Evolutionary conservation across 2,797 vertebrate species (phyloP), one percentile per base, ranked within the genome.

Genomic region (Notolepis coatsorum): DNA sequence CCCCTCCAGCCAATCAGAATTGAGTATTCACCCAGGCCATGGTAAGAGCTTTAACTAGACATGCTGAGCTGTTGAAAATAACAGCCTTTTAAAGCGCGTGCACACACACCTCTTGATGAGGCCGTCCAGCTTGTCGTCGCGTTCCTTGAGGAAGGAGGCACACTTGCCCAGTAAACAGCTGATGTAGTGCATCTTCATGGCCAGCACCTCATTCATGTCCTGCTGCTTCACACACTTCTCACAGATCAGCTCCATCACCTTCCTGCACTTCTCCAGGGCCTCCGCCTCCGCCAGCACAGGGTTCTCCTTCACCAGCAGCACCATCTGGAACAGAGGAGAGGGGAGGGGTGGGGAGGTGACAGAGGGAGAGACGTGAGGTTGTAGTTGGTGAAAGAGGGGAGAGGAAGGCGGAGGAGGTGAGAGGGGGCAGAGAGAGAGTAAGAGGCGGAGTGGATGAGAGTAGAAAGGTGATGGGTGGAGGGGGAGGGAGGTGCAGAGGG

Each of bases 171-270:
- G 92, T 84, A 99, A 86, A 21, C 95, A 98, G 82, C 98, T 96
- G 84, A 99, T 92, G 80, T 95, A 99, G 81, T 99, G 97, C 97
- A 98, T 99, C 92, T 99, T 99, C 93, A 99, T 93, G 73, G 97
- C 96, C 61, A 99, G 85, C 18, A 99, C 95, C 91, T 99, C 98
- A 58, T 99, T 99, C 96, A 98, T 98, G 58, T 99, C 98, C 86
- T 93, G 95, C 79, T 99, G 97, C 81, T 99, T 99, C 90, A 99
- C 96, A 73, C 96, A 98, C 67, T 95, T 97, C 89, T 98, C 97
- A 55, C 96, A 97, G 81, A 99, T 96, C 45, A 98, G 92, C 85
- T 99, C 96, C 94, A 99, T 90, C 82, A 99, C 96, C 4, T 83
- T 90, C 49, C 93, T 91, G 58, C 96, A 97, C 76, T 95, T 98